Conservation (phyloP, 2,888 invertebrate species). For the Copidosoma aretas region DNA sequence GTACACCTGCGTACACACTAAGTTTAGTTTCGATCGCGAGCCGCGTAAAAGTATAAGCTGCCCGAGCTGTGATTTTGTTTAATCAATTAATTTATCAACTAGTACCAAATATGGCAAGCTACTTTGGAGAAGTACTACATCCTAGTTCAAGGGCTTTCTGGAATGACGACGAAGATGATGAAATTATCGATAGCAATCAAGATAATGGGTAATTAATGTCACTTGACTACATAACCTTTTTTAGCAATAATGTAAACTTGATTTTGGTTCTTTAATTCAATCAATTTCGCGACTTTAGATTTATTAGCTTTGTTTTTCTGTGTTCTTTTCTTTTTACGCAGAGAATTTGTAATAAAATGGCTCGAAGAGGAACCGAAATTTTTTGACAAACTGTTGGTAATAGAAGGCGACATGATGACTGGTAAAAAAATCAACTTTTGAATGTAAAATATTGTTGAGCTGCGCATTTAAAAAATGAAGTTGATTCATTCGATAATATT, state of each 20-base stretch:
- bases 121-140: conserved; percentile 56
- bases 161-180: conserved; percentile 56
- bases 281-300: no score
- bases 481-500: conserved; percentile 19
- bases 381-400: conserved; percentile 51
- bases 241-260: background rate
- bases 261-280: no score
- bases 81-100: no score
- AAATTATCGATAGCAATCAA: conserved; percentile 32
- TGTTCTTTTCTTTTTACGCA: no score
- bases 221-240: conserved; percentile 37
- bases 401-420: conserved; percentile 52
- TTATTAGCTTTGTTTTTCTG: no score
- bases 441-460: conserved; percentile 10
- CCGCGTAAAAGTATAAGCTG: no score
- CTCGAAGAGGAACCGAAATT: conserved; percentile 45
- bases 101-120: conserved; percentile 48
- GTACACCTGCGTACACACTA: no score
- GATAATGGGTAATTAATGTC: conserved; percentile 41
- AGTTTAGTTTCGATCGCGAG: no score
- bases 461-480: conserved; percentile 1
- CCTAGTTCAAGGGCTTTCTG: conserved; percentile 60
- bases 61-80: no score
- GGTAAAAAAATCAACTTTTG: conserved; percentile 44
- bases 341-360: conserved; percentile 53